Conservation (phyloP, 30 jellyfish, hydroid and myxozoan genomes). For the Turritopsis rubra region DNA sequence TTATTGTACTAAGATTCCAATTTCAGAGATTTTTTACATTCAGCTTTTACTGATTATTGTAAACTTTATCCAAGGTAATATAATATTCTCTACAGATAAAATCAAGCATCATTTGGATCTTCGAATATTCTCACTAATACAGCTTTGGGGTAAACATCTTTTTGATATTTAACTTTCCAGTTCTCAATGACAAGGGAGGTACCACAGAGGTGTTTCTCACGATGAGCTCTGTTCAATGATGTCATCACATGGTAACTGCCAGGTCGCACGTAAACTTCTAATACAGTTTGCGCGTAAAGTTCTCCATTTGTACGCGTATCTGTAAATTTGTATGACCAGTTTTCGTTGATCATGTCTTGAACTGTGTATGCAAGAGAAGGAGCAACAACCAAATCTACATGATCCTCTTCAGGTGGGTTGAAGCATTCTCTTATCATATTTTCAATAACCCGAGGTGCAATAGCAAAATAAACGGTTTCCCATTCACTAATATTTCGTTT, state of each 20-base stretch:
- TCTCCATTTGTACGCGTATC: slow-evolving; percentile 20
- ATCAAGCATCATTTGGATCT: background rate
- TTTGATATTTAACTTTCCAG: slow-evolving; percentile 23
- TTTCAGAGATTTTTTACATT: background rate
- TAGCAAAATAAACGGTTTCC: slow-evolving; percentile 40
- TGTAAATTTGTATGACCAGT: slow-evolving; percentile 41
- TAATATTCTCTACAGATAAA: background rate
- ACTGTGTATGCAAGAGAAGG: slow-evolving; percentile 41
- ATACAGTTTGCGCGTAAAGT: slow-evolving; percentile 36
- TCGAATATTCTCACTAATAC: slow-evolving; percentile 30
- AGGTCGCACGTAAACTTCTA: slow-evolving; percentile 39
- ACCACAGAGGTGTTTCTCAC: background rate
- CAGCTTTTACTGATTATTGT: background rate
- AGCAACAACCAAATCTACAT: slow-evolving; percentile 32
- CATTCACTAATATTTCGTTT: slow-evolving; percentile 17
- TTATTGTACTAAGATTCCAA: background rate
- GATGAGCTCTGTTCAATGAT: background rate
- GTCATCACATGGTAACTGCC: slow-evolving; percentile 9
- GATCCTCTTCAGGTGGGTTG: slow-evolving; percentile 19
- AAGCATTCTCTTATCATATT: slow-evolving; percentile 16
- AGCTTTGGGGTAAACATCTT: slow-evolving; percentile 28
- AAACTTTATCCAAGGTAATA: background rate
- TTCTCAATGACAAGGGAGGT: background rate
- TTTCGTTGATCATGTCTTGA: slow-evolving; percentile 38
- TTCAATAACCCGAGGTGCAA: slow-evolving; percentile 19